Evolutionary conservation across 1,140 invertebrate genomes (phyloP).

Genomic region (Scaptomyza pallida): DNA sequence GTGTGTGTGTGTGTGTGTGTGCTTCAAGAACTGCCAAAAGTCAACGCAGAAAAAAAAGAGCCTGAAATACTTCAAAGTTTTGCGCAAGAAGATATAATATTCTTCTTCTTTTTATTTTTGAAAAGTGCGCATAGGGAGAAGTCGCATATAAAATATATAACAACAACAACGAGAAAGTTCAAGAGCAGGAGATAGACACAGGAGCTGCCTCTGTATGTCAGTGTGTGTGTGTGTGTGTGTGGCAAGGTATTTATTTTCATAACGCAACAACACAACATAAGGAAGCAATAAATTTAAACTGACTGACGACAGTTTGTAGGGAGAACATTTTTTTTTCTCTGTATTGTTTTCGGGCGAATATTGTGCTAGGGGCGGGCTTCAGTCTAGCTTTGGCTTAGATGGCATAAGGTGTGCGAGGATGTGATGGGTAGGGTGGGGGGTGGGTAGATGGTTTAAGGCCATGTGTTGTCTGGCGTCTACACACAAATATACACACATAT

Average conservation of each 20-base stretch:
- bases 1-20: too few species aligned
- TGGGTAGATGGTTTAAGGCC: neutral
- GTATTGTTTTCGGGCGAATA: too few species aligned
- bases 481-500: conserved; percentile 51
- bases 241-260: conserved; percentile 82
- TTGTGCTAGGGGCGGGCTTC: conserved; percentile 48
- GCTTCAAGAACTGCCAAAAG: conserved; percentile 73
- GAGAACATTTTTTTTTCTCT: neutral
- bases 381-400: conserved; percentile 49
- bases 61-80: conserved; percentile 62
- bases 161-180: conserved; percentile 73
- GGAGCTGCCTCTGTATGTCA: neutral
- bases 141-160: conserved; percentile 77
- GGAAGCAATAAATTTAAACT: conserved; percentile 83
- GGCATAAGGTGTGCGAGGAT: too few species aligned
- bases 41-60: conserved; percentile 64
- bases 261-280: conserved; percentile 77
- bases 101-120: conserved; percentile 66
- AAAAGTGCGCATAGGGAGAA: conserved; percentile 73
- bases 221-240: conserved; percentile 24
- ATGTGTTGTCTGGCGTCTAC: conserved; percentile 60
- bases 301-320: conserved; percentile 79
- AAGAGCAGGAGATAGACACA: conserved; percentile 36
- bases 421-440: neutral
- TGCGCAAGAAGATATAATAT: conserved; percentile 49